A percentile compares a stretch with the other conserved stretches of the same genome.
phyloP scores from a whole-genome alignment of 2,113 vertebrate genomes.

The Prietella phreatophila region DNA sequence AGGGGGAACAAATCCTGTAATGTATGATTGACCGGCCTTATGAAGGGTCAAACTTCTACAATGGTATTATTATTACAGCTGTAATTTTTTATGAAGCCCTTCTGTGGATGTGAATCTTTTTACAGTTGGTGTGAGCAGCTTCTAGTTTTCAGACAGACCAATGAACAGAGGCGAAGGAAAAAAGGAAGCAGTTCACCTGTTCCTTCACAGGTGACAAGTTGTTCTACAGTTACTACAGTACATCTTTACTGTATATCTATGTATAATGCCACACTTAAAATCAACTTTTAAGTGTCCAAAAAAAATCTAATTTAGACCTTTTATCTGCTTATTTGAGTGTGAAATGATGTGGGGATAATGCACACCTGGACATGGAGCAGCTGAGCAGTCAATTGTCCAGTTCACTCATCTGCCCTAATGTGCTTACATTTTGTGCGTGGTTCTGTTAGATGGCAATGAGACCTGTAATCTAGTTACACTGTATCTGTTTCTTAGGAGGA shows the following conservation, averaged over 20 bases:
- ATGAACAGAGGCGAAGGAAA: conserved; percentile 66
- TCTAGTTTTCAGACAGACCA: conserved; percentile 48
- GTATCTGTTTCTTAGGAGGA: not conserved
- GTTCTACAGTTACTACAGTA: not conserved
- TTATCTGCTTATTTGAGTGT: not conserved
- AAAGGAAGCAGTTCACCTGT: conserved; percentile 50
- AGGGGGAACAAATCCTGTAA: not conserved
- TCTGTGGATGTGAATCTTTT: not conserved
- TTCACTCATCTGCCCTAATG: not conserved
- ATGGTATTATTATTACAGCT: not conserved
- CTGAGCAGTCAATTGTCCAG: not conserved
- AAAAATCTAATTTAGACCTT: not conserved
- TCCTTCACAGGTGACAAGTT: not conserved
- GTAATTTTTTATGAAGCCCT: not conserved
- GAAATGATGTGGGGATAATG: not conserved
- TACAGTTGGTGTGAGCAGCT: conserved; percentile 72
- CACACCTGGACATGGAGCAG: not conserved
- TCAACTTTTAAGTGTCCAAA: not conserved
- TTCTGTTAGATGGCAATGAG: not conserved
- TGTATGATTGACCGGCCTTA: not conserved
- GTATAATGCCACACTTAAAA: not conserved
- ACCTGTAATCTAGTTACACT: not conserved
- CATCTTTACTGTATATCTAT: not conserved
- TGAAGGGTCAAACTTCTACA: not conserved
- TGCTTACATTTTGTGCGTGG: not conserved